Conservation (phyloP, 2,888 invertebrate species). For the Chloroclysta siterata region DNA sequence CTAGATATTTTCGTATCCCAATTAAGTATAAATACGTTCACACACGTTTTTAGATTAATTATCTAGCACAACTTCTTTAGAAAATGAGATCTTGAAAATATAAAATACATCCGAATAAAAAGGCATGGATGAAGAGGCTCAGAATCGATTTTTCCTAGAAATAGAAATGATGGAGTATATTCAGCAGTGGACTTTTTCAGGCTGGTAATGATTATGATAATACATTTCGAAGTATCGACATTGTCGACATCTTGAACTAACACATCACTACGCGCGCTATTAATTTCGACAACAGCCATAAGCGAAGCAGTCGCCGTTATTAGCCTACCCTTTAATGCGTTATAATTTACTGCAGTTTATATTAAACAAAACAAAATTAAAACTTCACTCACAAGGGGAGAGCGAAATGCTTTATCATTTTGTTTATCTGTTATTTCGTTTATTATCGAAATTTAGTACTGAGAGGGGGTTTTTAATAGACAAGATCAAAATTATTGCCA, state of each 20-base stretch:
- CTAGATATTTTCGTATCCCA: too few relatives aligned
- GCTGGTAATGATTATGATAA: too few relatives aligned
- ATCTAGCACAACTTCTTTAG: too few relatives aligned
- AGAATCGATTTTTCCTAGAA: too few relatives aligned
- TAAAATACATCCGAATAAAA: too few relatives aligned
- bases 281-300: constrained; percentile 79
- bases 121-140: too few relatives aligned
- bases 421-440: constrained; percentile 23
- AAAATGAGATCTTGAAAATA: background rate
- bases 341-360: constrained; percentile 82
- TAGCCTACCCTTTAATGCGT: constrained; percentile 81
- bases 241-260: constrained; percentile 27
- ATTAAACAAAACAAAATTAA: constrained; percentile 81
- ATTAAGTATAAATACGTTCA: too few relatives aligned
- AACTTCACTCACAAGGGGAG: constrained; percentile 68
- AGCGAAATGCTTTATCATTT: constrained; percentile 32
- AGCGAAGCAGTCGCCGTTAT: constrained; percentile 79
- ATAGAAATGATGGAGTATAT: too few relatives aligned
- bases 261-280: constrained; percentile 66
- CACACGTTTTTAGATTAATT: too few relatives aligned
- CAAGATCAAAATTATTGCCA: background rate
- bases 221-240: constrained; percentile 7
- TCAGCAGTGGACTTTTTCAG: too few relatives aligned
- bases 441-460: constrained; percentile 16
- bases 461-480: background rate